A percentile compares a stretch with the other conserved stretches of the same genome.
phyloP scores from a whole-genome alignment of 1,140 invertebrate species.

The Linepithema humile region DNA sequence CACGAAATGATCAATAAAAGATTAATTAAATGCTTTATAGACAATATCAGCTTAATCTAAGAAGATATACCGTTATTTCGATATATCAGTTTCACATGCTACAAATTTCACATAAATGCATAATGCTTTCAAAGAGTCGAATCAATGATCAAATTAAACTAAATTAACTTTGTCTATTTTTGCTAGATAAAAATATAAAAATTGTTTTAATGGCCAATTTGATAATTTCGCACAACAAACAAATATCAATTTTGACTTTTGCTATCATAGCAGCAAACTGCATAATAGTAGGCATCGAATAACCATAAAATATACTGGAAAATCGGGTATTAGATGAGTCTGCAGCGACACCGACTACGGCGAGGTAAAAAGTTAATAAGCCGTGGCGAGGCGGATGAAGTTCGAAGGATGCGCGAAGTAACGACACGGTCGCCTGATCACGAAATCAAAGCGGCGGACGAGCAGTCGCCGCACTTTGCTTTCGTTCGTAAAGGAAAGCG shows the following conservation, averaged over 20 bases:
- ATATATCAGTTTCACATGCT: too few species aligned
- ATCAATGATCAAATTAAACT: neutral
- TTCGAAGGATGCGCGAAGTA: slow-evolving; percentile 43
- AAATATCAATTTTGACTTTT: neutral
- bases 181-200: neutral
- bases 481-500: slow-evolving; percentile 28
- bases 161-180: neutral
- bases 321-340: slow-evolving; percentile 22
- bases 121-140: too few species aligned
- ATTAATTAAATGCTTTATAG: too few species aligned
- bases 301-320: slow-evolving; percentile 1
- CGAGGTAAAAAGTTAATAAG: slow-evolving; percentile 46
- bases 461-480: slow-evolving; percentile 26
- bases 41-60: too few species aligned
- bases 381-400: slow-evolving; percentile 38
- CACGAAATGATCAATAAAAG: too few species aligned
- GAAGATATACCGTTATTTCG: too few species aligned
- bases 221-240: neutral
- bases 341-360: slow-evolving; percentile 19
- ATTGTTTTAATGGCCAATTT: neutral
- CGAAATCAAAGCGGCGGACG: slow-evolving; percentile 18
- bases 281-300: neutral
- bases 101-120: too few species aligned
- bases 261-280: neutral
- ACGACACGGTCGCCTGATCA: slow-evolving; percentile 37